Conservation (phyloP, 2,113 vertebrate genomes). For the Aegithalos caudatus region DNA sequence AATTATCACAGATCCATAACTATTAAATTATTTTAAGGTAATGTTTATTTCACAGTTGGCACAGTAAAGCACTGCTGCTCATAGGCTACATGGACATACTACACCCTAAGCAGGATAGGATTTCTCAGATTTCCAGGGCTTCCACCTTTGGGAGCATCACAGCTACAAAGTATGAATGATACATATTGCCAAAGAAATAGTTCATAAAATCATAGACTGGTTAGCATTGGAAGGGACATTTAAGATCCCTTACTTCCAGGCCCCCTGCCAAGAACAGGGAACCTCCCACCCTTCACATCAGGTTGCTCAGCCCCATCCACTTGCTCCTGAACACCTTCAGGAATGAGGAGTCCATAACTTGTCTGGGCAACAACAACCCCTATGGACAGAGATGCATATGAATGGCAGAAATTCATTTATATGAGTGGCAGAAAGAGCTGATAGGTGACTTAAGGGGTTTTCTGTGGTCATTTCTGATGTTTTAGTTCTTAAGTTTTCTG, state of each 20-base stretch:
- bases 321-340: neutral
- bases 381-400: neutral
- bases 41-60: neutral
- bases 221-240: neutral
- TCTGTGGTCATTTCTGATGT: neutral
- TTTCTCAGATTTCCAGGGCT: neutral
- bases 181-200: neutral
- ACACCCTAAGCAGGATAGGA: neutral
- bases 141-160: neutral
- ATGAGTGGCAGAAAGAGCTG: neutral
- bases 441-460: neutral
- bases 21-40: neutral
- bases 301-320: neutral
- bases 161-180: neutral
- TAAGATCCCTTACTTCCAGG: neutral
- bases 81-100: accelerated
- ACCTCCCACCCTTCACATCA: neutral
- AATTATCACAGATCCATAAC: neutral
- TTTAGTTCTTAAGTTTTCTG: neutral
- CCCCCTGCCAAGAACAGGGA: neutral
- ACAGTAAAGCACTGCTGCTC: neutral
- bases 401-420: neutral
- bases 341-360: neutral
- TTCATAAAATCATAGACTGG: neutral
- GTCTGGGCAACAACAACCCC: neutral